Evolutionary conservation across 2,113 vertebrate genomes (phyloP), one percentile per base, ranked within the genome.

Genomic region (Sciurus niger): DNA sequence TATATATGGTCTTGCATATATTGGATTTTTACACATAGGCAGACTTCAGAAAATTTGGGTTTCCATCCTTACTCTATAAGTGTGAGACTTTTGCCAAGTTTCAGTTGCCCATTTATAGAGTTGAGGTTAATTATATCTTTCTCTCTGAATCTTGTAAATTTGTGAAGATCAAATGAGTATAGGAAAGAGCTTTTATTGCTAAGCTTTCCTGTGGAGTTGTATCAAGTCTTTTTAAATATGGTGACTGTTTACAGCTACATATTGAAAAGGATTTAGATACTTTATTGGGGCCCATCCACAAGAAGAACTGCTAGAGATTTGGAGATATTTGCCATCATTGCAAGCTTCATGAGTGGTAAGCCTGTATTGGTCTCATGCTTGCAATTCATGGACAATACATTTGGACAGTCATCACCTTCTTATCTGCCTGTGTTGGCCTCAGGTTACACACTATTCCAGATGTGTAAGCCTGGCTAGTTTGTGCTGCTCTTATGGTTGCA

Each of bases 61-160:
- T 85, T 63, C 63, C 43, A 28, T 65, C 22, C 24, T 18, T 40
- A 4, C 9, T 84, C 34, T 77, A 58, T 60, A 9, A 85, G 34
- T 5, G 0, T 93, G 90, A 78, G 55, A 48, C 60, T 82, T 3
- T 68, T 65, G 74, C 2, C 14, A 68, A 17, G 55, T 78, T 82
- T 74, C 6, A 77, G 16, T 76, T 82, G 25, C 30, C 53, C 17
- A 16, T 82, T 76, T 85, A 43, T 30, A 53, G 40, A 79, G 28
- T 4, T 73, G 28, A 82, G 10, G 55, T 51, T 73, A 77, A 94
- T 94, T 93, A 51, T 70, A 43, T n/a, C n/a, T 86, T 89, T 8
- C n/a, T 34, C 24, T 40, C 24, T 87, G 84, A 87, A 77, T 37
- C 37, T 84, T 84, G 37, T 24, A 92, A 84, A 68, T 77, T 67